phyloP scores from a whole-genome alignment of 2,797 vertebrate species.

The Arvicola amphibius region DNA sequence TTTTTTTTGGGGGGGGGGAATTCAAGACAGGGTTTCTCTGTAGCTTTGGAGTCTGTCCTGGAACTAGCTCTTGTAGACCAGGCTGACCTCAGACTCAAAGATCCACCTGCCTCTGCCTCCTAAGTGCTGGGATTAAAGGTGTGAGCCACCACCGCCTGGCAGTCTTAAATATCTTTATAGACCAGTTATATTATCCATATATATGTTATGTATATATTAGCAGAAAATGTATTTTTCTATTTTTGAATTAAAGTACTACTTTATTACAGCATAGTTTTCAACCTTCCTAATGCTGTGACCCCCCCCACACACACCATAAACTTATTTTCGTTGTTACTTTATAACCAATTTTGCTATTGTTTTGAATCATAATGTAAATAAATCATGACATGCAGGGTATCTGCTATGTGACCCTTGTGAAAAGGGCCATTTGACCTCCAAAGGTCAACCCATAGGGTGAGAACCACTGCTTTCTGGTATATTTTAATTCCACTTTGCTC shows the following conservation, averaged over 20 bases:
- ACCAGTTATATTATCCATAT: neutral
- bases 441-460: neutral
- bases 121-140: too few species aligned
- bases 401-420: neutral
- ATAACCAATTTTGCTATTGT: neutral
- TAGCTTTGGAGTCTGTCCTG: too few species aligned
- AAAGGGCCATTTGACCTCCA: neutral
- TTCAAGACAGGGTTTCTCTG: too few species aligned
- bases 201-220: neutral
- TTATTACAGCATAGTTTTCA: neutral
- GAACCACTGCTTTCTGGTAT: neutral
- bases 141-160: neutral
- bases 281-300: neutral
- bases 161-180: constrained; percentile 40
- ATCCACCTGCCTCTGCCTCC: too few species aligned
- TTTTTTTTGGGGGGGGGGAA: neutral
- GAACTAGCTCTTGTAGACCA: too few species aligned
- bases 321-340: neutral
- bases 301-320: neutral
- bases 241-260: constrained; percentile 22
- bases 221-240: constrained; percentile 2
- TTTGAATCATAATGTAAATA: neutral
- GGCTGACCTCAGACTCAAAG: too few species aligned
- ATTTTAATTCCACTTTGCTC: constrained; percentile 74
- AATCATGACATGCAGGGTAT: neutral